Conservation (phyloP, 2,113 vertebrate genomes). For the Platysternon megacephalum region DNA sequence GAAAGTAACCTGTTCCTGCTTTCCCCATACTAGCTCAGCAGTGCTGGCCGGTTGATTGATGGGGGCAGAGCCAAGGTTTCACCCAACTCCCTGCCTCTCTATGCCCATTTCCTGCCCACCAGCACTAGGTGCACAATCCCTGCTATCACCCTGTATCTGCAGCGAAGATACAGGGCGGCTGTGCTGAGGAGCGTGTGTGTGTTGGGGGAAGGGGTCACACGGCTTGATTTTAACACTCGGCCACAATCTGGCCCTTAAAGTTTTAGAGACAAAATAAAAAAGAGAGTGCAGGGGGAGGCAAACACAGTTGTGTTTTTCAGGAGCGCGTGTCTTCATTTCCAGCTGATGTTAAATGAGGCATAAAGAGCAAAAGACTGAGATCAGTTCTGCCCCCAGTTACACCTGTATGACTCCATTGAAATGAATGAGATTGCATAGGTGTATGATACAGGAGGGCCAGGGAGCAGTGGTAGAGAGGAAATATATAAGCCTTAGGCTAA, state of each 20-base stretch:
- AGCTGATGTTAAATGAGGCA: not conserved
- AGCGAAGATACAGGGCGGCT: not conserved
- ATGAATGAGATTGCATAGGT: not conserved
- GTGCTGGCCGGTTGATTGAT: not conserved
- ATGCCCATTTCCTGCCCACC: not conserved
- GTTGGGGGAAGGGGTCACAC: not conserved
- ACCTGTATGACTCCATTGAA: not conserved
- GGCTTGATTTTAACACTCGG: not conserved
- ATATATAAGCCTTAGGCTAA: no score
- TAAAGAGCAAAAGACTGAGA: not conserved
- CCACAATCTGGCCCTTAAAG: not conserved
- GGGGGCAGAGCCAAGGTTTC: not conserved
- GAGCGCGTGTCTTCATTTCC: not conserved
- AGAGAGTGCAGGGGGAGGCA: not conserved
- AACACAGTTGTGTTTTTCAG: not conserved
- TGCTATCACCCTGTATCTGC: not conserved
- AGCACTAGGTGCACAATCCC: not conserved
- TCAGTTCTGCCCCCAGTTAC: not conserved
- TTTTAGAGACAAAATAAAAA: not conserved
- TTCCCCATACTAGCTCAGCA: not conserved
- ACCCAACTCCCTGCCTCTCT: not conserved
- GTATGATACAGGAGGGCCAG: no score
- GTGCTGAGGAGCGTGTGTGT: not conserved
- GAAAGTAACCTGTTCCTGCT: not conserved
- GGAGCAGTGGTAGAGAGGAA: no score